Evolutionary conservation across 2,888 invertebrate genomes (phyloP).

Genomic region (Charanyca ferruginea): DNA sequence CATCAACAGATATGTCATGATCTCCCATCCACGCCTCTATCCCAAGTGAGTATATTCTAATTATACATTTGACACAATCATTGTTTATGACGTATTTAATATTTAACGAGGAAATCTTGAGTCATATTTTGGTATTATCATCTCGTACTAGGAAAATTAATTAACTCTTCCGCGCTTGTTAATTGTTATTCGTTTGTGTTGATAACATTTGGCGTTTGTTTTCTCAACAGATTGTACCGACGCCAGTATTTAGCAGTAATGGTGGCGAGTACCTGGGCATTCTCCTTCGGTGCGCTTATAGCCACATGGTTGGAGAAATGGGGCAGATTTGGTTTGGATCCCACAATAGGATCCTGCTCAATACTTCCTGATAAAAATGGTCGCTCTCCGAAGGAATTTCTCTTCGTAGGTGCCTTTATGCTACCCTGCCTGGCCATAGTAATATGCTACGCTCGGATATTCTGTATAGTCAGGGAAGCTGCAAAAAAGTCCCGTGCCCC

Average conservation of each 20-base stretch:
- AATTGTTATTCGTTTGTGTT: constrained; percentile 24
- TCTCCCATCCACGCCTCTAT: constrained; percentile 95
- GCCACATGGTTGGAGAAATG: constrained; percentile 95
- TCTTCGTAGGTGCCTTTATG: constrained; percentile 97
- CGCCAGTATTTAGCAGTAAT: constrained; percentile 93
- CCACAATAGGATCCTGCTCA: constrained; percentile 95
- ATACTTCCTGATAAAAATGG: constrained; percentile 94
- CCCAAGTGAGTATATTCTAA: constrained; percentile 92
- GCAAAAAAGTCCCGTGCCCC: constrained; percentile 93
- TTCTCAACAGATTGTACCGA: constrained; percentile 92
- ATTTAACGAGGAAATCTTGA: constrained; percentile 9
- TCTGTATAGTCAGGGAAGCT: constrained; percentile 95
- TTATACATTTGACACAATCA: constrained; percentile 12
- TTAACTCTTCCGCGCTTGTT: constrained; percentile 18
- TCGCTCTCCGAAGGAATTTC: constrained; percentile 95
- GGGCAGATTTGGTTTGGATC: constrained; percentile 96
- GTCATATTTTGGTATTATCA: constrained; percentile 18
- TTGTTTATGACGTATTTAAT: constrained; percentile 15
- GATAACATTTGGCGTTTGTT: constrained; percentile 41
- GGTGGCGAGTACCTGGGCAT: constrained; percentile 95
- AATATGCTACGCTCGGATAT: constrained; percentile 96
- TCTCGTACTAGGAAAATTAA: constrained; percentile 34
- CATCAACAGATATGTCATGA: constrained; percentile 96
- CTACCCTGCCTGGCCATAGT: constrained; percentile 96
- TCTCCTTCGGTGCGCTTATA: constrained; percentile 94